Evolutionary conservation across 1,140 invertebrate genomes (phyloP).

Genomic region (Pseudomyrmex flavicornis): DNA sequence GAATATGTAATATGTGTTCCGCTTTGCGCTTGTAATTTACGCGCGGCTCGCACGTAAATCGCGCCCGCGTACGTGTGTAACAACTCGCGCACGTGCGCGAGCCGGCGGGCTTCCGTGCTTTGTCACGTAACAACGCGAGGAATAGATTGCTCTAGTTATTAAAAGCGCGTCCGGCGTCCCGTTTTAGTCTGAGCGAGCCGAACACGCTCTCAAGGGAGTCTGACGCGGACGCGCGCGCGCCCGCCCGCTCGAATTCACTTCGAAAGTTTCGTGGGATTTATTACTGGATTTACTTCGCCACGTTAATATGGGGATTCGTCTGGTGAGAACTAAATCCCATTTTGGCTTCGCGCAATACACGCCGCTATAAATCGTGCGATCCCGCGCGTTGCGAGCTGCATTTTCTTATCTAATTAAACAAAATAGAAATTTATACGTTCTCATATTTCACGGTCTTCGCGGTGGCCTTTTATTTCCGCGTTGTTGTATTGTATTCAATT

Average conservation of each 20-base stretch:
- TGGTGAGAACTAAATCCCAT: conserved; percentile 39
- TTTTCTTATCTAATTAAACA: conserved; percentile 9
- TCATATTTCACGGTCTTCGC: not conserved
- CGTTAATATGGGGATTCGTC: conserved; percentile 1
- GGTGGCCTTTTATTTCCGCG: too few species aligned
- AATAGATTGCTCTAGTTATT: conserved; percentile 66
- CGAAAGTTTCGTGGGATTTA: conserved; percentile 28
- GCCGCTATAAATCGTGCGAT: conserved; percentile 25
- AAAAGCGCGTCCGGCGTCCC: conserved; percentile 27
- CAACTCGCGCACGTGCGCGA: conserved; percentile 42
- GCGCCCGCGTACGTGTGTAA: conserved; percentile 16
- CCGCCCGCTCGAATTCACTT: conserved; percentile 32
- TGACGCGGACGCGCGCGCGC: too few species aligned
- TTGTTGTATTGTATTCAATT: too few species aligned
- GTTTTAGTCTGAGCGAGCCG: conserved; percentile 34
- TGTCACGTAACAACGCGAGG: conserved; percentile 59
- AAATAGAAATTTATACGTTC: not conserved
- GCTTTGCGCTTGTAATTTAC: conserved; percentile 49
- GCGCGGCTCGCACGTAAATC: conserved; percentile 49
- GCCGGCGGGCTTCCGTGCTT: conserved; percentile 19
- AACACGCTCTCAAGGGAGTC: conserved; percentile 31
- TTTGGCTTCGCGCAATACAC: not conserved
- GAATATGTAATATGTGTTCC: conserved; percentile 33
- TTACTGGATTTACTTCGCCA: conserved; percentile 32
- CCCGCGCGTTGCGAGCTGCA: too few species aligned